Conservation (phyloP, 2,888 invertebrate genomes). For the Oscheius sp. region DNA sequence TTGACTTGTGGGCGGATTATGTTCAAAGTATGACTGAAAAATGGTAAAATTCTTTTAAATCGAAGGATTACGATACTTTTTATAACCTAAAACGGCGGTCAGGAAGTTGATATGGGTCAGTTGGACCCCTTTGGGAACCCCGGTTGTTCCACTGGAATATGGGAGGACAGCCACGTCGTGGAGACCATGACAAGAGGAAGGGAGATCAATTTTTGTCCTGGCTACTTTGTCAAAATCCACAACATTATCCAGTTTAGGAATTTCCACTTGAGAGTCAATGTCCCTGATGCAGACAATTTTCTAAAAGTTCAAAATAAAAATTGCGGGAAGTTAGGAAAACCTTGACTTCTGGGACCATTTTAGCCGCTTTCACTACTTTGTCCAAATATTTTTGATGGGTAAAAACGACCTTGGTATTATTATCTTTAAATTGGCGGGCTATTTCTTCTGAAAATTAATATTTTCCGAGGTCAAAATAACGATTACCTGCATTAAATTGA, state of each 20-base stretch:
- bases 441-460: constrained; percentile 48
- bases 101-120: constrained; percentile 53
- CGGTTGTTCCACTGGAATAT: constrained; percentile 78
- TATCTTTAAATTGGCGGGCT: constrained; percentile 55
- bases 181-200: constrained; percentile 5
- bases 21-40: constrained; percentile 6
- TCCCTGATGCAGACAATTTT: constrained; percentile 47
- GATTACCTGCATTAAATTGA: constrained; percentile 64
- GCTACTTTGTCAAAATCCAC: background rate
- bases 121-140: constrained; percentile 65
- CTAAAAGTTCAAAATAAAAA: constrained; percentile 9
- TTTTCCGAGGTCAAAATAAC: background rate
- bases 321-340: background rate
- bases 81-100: constrained; percentile 25
- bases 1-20: constrained; percentile 9
- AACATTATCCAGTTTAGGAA: background rate
- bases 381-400: constrained; percentile 46
- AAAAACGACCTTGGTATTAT: constrained; percentile 41
- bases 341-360: constrained; percentile 38
- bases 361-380: constrained; percentile 48
- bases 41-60: background rate
- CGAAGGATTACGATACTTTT: constrained; percentile 8
- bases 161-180: constrained; percentile 48
- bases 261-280: background rate
- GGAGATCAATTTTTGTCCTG: background rate